These are phyloP conservation scores for Neoscelio sp. DNA, from an alignment of 2,888 invertebrate species.

Conservation along the genomic window DNA sequence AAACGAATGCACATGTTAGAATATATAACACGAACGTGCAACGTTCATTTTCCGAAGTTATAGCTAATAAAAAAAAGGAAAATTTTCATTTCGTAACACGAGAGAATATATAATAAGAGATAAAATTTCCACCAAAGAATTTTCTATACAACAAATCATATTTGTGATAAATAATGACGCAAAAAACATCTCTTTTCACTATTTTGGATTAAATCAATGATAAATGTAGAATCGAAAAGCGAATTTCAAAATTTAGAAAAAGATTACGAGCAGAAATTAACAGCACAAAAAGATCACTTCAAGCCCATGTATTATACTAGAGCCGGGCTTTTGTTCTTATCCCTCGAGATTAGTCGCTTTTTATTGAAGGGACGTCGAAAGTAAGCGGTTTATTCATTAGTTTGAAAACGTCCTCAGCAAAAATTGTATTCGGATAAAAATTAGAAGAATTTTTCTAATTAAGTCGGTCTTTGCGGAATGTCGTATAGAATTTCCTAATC, in stretches of 20 bases:
- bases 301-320: not conserved
- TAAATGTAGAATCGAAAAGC: not conserved
- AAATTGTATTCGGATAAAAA: constrained; percentile 1
- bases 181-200: too few species aligned
- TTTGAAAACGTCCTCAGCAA: not conserved
- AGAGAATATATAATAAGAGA: not conserved
- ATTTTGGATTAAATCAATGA: constrained; percentile 2
- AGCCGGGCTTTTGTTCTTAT: constrained; percentile 25
- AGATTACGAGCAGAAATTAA: not conserved
- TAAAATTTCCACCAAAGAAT: too few species aligned
- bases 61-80: constrained; percentile 4
- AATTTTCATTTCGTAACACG: not conserved
- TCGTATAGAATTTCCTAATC: too few species aligned
- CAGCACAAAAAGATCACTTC: constrained; percentile 16
- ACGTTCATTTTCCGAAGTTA: not conserved
- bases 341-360: constrained; percentile 19
- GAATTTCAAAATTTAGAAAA: not conserved
- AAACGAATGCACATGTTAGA: constrained; percentile 5
- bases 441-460: not conserved
- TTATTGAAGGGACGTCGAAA: not conserved
- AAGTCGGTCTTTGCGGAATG: too few species aligned
- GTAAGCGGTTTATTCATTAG: constrained; percentile 22
- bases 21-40: not conserved
- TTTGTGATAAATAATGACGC: too few species aligned
- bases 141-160: too few species aligned